Evolutionary conservation across 2,797 vertebrate genomes (phyloP), one percentile per base, ranked within the genome.

Genomic region (Aphelocoma californica): DNA sequence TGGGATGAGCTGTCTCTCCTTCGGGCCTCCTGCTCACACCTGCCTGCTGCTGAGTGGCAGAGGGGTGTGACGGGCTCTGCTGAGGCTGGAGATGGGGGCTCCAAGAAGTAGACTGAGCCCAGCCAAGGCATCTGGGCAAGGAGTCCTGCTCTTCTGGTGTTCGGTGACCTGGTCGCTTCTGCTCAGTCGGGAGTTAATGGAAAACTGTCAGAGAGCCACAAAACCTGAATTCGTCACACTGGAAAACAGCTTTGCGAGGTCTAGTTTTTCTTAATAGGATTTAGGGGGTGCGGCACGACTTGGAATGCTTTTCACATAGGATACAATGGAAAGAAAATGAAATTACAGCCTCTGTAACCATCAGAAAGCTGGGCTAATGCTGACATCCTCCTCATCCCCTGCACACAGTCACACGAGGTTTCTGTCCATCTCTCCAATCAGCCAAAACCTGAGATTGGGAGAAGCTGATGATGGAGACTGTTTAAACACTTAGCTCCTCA

Each of bases 71-170:
- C 44, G 62, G 77, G 7, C 45, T 18, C 48, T 45, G 64, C 62
- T 38, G 40, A 36, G 48, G 48, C 60, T 47, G 79, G 18, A 45
- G 25, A 14, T 1, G 6, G 14, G 44, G 48, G 12, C 34, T 90
- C 64, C 0, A 0, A 38, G 64, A n/a, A 36, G 21, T 3, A 7
- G 42, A 4, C 6, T 6, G 23, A 26, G 38, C 8, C 29, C 74
- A 67, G 60, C 67, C 44, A 47, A 81, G 47, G 47, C 45, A 20
- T 0, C 1, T 0, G 58, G 64, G 57, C 29, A 12, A 32, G 6
- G 15, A 51, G 44, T 23, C 2, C 3, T 73, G 61, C 19, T 18
- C 47, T 44, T 12, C 61, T 26, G 36, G 10, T 62, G 66, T 28
- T 82, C 71, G 12, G 60, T 70, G 84, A 92, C 82, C 65, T 82